Evolutionary conservation across 2,113 vertebrate species (phyloP), one percentile per base, ranked within the genome.

Genomic region (Protomyctophum bolini): DNA sequence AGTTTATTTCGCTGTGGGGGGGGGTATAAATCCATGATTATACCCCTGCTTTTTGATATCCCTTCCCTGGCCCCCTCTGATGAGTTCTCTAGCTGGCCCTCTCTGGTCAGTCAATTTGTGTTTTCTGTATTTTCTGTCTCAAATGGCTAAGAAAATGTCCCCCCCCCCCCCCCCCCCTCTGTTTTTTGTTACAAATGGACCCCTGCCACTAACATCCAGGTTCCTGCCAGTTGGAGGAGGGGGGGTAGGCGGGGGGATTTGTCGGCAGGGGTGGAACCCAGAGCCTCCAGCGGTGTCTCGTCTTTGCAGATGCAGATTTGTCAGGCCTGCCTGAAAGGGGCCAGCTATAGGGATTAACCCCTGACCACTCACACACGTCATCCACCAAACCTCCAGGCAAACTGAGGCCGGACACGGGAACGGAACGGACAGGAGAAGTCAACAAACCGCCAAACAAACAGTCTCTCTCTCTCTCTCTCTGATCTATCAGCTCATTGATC

Each of bases 231-330:
- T 10, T 58, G 55, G 65, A 63, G 65, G 47, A 10, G 56, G 59
- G 33, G 60, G 52, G 73, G 21, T 21, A 21, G 21, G 21, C 2
- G 48, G 58, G 58, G 47, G 14, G 48, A 7, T 60, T 45, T 41
- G 33, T 41, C 60, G 10, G 41, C 66, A 63, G 72, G 15, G 70
- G 60, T 78, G 77, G 80, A 78, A 73, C 69, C 64, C 2, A 14
- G 3, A 50, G 67, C 67, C 82, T 72, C 87, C 82, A 81, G 76
- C 71, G 10, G 86, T 56, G 83, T 41, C 54, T 64, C 14, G 48
- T 56, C 73, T 81, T 85, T 70, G 86, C 77, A 77, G 29, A 87
- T 87, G 86, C 82, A 89, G 80, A 90, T 80, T 41, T 74, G 63
- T 83, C 65, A 0, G 47, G 52, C 33, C 77, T 64, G 80, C 21